Base-by-base conservation (phyloP, 2,113 vertebrate genomes). In the Rhinoptilus africanus region DNA sequence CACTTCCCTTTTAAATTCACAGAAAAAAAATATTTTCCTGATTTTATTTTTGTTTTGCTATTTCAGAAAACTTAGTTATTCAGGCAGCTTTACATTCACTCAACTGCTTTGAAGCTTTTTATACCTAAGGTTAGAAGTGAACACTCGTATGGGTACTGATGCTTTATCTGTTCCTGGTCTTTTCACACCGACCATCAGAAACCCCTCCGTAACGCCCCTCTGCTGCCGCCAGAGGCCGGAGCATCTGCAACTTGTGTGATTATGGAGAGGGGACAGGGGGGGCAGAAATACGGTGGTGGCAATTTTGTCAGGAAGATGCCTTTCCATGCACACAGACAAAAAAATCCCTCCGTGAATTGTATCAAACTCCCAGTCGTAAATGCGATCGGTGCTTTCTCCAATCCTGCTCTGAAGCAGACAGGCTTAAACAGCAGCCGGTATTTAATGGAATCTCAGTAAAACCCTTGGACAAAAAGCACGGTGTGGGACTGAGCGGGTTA, bases 211-310 rank as follows among this genome's bases (percentile, higher is more conserved):
- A 57, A 16, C 17, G 34, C 13, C 51, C 2, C 3, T 0, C 34
- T 22, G 54, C 26, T 59, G 56, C 94, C 96, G 77, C 45, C 72
- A 95, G 95, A 89, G 91, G 96, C 11, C 95, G 77, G 80, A n/a
- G 26, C 5, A 56, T 4, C 63, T 5, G 34, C 74, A 17, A 8
- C 10, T 6, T 2, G 9, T 1, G 45, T 1, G 10, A 4, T 21
- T 2, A 1, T 0, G 20, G 37, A 4, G n/a, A 5, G 5, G 3
- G 20, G 10, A 14, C 21, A 8, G 14, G 43, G 16, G 41, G 14
- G 43, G 35, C 14, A 17, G 47, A 3, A 48, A 7, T 3, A 2
- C 48, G 6, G 16, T 0, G 37, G 26, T 2, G 43, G 32, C 57
- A 11, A 68, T 8, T 51, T 9, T 12, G 51, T 57, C 62, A 26